A percentile compares a stretch with the other conserved stretches of the same genome.
phyloP scores from a whole-genome alignment of 2,888 invertebrate species.

The Stratiomys singularior region DNA sequence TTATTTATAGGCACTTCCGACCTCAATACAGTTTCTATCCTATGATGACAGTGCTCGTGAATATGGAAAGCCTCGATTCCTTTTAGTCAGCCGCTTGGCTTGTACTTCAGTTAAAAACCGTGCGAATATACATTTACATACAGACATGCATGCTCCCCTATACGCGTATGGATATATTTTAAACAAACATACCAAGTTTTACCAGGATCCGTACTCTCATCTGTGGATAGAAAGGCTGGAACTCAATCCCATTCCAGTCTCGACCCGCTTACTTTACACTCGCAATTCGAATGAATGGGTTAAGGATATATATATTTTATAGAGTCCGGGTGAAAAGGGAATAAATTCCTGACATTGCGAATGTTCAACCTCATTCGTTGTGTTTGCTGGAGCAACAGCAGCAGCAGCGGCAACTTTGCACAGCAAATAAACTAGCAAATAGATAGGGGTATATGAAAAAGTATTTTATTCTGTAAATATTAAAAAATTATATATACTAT shows the following conservation, averaged over 20 bases:
- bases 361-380: constrained; percentile 22
- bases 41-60: constrained; percentile 30
- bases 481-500: not conserved
- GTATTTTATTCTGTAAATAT: not conserved
- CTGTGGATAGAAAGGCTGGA: not conserved
- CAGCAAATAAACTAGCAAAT: not conserved
- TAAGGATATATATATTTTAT: constrained; percentile 23
- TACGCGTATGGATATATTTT: too few species aligned
- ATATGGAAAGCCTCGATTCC: constrained; percentile 29
- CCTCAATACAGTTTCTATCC: constrained; percentile 48
- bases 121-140: too few species aligned
- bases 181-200: too few species aligned
- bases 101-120: not conserved
- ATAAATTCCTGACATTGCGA: constrained; percentile 34
- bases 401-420: not conserved
- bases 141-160: too few species aligned
- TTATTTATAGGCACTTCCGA: constrained; percentile 52
- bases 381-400: not conserved
- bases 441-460: not conserved
- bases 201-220: not conserved
- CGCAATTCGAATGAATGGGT: not conserved
- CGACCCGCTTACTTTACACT: not conserved
- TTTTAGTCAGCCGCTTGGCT: not conserved
- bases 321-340: constrained; percentile 4
- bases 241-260: not conserved